These are phyloP conservation scores for Abrostola tripartita DNA, from an alignment of 2,888 invertebrate species.

Conservation along the genomic window DNA sequence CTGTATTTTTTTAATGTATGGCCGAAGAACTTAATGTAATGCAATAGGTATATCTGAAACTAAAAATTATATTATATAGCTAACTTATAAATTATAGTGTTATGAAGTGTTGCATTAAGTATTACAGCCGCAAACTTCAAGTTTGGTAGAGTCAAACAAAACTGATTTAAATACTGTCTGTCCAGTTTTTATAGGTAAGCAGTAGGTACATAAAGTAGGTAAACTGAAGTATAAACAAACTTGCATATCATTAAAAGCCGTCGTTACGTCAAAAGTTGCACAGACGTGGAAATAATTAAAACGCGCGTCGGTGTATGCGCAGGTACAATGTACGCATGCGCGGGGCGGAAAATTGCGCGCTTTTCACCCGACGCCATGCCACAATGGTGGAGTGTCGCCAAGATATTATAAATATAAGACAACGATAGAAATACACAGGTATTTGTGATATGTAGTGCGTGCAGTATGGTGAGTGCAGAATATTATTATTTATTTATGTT, in stretches of 20 bases:
- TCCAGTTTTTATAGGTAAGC: no score
- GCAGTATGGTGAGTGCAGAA: constrained; percentile 53
- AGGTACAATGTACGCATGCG: constrained; percentile 50
- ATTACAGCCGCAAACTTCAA: no score
- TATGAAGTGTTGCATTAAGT: no score
- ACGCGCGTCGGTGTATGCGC: constrained; percentile 45
- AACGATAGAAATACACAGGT: constrained; percentile 37
- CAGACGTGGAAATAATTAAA: constrained; percentile 68
- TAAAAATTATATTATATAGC: no score
- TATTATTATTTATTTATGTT: no score
- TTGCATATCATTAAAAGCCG: constrained; percentile 31
- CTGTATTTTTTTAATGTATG: no score
- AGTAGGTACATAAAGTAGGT: no score
- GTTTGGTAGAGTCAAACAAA: no score
- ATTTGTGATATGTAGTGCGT: constrained; percentile 49
- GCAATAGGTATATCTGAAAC: no score
- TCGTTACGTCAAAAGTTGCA: constrained; percentile 58
- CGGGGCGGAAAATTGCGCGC: constrained; percentile 65
- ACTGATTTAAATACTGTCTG: no score
- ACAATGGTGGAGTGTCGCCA: constrained; percentile 40
- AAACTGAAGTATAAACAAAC: constrained; percentile 4
- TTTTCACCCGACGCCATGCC: constrained; percentile 59
- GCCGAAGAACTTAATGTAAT: no score
- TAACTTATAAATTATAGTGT: no score
- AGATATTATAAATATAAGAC: constrained; percentile 58